Percentiles rank a stretch among this genome's conserved stretches.
Evolutionary conservation across 2,888 invertebrate species (phyloP).

Genomic region (Rotaria socialis): DNA sequence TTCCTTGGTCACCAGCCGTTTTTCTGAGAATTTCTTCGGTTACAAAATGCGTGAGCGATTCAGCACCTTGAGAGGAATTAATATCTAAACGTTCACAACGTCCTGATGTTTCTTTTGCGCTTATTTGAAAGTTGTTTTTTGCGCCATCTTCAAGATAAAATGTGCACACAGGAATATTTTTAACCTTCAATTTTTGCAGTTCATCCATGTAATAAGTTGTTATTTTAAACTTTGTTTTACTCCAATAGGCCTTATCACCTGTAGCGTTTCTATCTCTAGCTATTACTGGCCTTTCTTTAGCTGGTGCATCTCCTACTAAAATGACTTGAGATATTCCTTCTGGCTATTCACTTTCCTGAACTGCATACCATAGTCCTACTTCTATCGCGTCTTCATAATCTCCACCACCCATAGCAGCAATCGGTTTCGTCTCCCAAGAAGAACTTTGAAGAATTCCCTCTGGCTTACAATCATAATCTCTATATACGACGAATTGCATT

Average conservation of each 20-base stretch:
- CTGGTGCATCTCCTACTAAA: slow-evolving; percentile 31
- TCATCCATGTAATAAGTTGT: slow-evolving; percentile 30
- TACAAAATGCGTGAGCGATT: not conserved
- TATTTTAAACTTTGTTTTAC: not conserved
- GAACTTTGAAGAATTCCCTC: not conserved
- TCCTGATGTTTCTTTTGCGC: not conserved
- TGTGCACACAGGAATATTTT: not conserved
- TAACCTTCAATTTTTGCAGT: not conserved
- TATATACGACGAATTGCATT: not conserved
- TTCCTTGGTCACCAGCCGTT: slow-evolving; percentile 8
- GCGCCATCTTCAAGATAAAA: not conserved
- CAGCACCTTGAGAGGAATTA: not conserved
- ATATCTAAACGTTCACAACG: slow-evolving; percentile 32
- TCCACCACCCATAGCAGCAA: not conserved
- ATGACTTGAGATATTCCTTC: slow-evolving; percentile 31
- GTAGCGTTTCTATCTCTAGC: not conserved
- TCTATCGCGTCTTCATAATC: slow-evolving; percentile 23
- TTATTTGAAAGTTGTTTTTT: slow-evolving; percentile 11
- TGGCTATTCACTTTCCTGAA: slow-evolving; percentile 5
- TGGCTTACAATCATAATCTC: not conserved
- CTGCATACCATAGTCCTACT: slow-evolving; percentile 14
- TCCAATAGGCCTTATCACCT: not conserved
- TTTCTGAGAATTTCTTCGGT: slow-evolving; percentile 10
- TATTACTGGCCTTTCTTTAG: slow-evolving; percentile 1
- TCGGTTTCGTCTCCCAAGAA: not conserved